These are phyloP conservation scores for Silurus lanzhouensis DNA, from an alignment of 2,797 vertebrate genomes.

Conservation along the genomic window DNA sequence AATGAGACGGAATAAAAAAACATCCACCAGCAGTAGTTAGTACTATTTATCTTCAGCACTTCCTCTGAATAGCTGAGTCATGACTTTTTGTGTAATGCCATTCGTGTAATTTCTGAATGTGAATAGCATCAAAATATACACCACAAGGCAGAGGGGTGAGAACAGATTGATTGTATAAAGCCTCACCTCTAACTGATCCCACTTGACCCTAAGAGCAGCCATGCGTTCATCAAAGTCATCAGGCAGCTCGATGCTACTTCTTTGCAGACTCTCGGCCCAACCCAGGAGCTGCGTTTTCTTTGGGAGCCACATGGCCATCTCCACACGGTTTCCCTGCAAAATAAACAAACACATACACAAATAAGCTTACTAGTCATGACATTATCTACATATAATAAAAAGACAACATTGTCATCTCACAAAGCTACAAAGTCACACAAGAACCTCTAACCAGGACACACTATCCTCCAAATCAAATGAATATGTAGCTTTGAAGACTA, in stretches of 20 bases:
- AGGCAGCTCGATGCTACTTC: constrained; percentile 81
- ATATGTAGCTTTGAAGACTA: constrained; percentile 25
- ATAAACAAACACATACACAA: constrained; percentile 17
- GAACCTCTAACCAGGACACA: neutral
- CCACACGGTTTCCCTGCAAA: constrained; percentile 85
- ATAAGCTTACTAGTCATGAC: constrained; percentile 4
- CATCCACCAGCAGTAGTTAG: neutral
- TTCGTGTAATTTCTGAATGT: neutral
- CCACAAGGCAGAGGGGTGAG: constrained; percentile 6
- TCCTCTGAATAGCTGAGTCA: constrained; percentile 6
- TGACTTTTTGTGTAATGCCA: neutral
- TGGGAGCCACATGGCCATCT: constrained; percentile 87
- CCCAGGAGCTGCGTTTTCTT: constrained; percentile 86
- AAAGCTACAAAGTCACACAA: constrained; percentile 7
- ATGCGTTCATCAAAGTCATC: constrained; percentile 83
- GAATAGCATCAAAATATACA: neutral
- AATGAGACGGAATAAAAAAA: neutral
- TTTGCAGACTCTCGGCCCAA: constrained; percentile 86
- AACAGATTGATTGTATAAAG: constrained; percentile 27
- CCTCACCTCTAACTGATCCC: constrained; percentile 88
- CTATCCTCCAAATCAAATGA: constrained; percentile 30
- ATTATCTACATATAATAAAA: constrained; percentile 14
- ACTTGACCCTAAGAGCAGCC: constrained; percentile 89
- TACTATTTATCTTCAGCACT: neutral
- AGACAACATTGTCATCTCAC: neutral